Evolutionary conservation across 2,113 vertebrate genomes (phyloP).

Genomic region (Sorex araneus): DNA sequence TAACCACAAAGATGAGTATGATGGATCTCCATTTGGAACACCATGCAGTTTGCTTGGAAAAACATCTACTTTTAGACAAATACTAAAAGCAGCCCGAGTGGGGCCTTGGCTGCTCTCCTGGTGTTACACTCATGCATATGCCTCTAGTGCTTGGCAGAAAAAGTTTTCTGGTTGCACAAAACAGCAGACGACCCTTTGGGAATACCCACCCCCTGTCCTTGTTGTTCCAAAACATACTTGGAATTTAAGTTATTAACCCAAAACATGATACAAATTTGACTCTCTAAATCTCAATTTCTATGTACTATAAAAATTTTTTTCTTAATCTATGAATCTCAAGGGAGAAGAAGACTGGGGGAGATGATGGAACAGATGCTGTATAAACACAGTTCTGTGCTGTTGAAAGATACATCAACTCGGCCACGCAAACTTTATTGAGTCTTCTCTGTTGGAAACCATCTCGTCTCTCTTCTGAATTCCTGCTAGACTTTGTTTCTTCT

Average conservation of each 20-base stretch:
- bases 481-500: constrained; percentile 22
- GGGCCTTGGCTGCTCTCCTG: constrained; percentile 82
- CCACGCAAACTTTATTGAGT: neutral
- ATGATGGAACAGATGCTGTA: constrained; percentile 40
- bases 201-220: constrained; percentile 60
- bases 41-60: constrained; percentile 79
- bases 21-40: constrained; percentile 82
- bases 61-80: constrained; percentile 80
- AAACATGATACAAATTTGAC: constrained; percentile 53
- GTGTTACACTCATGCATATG: constrained; percentile 74
- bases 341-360: neutral
- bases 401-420: constrained; percentile 66
- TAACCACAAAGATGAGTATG: constrained; percentile 77
- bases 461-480: neutral
- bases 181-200: constrained; percentile 60
- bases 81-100: constrained; percentile 71
- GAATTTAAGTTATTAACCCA: constrained; percentile 63
- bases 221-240: constrained; percentile 65
- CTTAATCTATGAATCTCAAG: neutral
- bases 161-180: constrained; percentile 77
- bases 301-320: constrained; percentile 2
- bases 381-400: constrained; percentile 57
- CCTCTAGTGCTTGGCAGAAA: constrained; percentile 77
- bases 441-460: constrained; percentile 1
- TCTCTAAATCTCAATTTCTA: constrained; percentile 31